Conservation (phyloP, 2,797 vertebrate species). For the Darevskia mixta region DNA sequence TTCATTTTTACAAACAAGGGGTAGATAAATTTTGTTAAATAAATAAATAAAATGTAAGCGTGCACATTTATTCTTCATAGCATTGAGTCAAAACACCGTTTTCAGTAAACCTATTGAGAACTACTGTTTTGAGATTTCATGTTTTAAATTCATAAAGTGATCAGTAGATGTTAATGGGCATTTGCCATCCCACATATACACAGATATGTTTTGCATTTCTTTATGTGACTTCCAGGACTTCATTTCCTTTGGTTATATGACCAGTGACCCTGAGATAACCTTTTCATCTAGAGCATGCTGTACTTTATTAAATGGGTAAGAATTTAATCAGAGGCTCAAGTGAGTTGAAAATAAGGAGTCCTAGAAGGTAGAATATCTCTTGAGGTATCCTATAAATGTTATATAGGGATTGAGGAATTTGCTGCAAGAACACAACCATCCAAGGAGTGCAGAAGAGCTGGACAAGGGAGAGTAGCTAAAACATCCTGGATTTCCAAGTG, state of each 20-base stretch:
- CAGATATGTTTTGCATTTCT: background rate
- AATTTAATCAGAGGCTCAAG: background rate
- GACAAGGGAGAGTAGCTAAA: background rate
- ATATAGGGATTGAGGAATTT: background rate
- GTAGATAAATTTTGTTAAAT: too few species aligned
- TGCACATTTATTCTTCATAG: background rate
- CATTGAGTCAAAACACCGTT: background rate
- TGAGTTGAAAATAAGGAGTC: background rate
- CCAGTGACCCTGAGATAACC: background rate
- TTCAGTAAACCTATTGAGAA: background rate
- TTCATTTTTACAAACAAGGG: too few species aligned
- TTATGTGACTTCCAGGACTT: background rate
- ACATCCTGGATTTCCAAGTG: background rate
- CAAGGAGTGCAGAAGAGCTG: background rate
- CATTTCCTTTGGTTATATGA: background rate
- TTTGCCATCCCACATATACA: background rate
- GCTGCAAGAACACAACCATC: background rate
- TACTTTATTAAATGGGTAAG: background rate
- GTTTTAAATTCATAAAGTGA: background rate
- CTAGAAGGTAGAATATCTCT: background rate
- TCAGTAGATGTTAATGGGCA: background rate
- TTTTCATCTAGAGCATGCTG: background rate
- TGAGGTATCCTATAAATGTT: background rate
- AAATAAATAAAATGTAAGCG: too few species aligned
- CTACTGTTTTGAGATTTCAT: background rate